Base-by-base conservation (phyloP, 2,113 vertebrate species). In the Tyrannus savana region DNA sequence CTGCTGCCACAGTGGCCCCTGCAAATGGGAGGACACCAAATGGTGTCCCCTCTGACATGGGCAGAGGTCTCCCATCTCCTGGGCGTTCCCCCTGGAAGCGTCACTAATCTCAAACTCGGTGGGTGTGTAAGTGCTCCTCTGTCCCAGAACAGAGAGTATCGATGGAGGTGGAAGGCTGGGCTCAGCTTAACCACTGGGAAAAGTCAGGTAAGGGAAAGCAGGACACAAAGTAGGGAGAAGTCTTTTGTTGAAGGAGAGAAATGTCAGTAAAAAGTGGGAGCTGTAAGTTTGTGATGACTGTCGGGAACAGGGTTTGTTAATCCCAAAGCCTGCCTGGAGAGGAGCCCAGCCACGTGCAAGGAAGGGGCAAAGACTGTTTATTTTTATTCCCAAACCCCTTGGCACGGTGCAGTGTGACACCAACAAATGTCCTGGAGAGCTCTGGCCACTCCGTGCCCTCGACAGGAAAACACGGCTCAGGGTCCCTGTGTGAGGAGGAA, bases 391-490 rank as follows among this genome's bases (percentile, higher is more conserved):
- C 53, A 31, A 30, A 4, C 9, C 53, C 67, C 24, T 21, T 7
- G 63, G 76, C 19, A 1, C 13, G 0, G 6, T 13, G 64, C 83
- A 30, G 53, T 1, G 33, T 3, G 50, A n/a, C 37, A 9, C 27
- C 59, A 1, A 63, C 60, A 63, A 14, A 30, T 41, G 28, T 17
- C 18, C 49, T 5, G 73, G 44, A 41, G 41, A 52, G 60, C 58
- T 71, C n/a, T 1, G 53, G 17, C 19, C 4, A 12, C 49, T 2
- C 5, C 0, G 1, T 6, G 62, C 67, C 72, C 67, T 4, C 3
- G 52, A 19, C 12, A 17, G 77, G 86, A 66, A 84, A 37, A 37
- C 0, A 3, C 25, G 3, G 81, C 81, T 35, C 23, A 0, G 10
- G 30, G 56, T 8, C 39, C 33, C 22, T 1, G 23, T 8, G 41